Conservation (phyloP, 2,113 vertebrate genomes). For the Stomatorhinus ivindoensis region DNA sequence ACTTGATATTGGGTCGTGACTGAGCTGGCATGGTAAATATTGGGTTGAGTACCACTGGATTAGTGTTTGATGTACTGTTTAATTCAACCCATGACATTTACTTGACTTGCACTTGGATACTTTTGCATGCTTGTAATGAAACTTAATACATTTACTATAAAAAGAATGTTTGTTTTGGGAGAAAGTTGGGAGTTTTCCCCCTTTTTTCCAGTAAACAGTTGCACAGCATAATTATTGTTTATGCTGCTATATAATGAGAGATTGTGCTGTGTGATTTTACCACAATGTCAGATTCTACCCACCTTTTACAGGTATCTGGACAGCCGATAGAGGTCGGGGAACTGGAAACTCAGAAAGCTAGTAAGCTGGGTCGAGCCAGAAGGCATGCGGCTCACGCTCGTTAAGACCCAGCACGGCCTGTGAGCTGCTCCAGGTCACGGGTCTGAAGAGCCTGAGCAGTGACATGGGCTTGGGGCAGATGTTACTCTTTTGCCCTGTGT, state of each 20-base stretch:
- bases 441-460: neutral
- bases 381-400: neutral
- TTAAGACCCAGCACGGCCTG: neutral
- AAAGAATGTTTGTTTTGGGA: neutral
- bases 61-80: neutral
- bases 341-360: neutral
- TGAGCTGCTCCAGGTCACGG: neutral
- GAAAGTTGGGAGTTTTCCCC: neutral
- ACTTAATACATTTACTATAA: neutral
- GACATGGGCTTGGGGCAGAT: neutral
- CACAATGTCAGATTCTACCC: neutral
- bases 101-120: neutral
- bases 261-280: neutral
- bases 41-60: too few relatives aligned
- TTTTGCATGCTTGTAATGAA: neutral
- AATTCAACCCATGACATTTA: neutral
- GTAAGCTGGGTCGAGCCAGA: neutral
- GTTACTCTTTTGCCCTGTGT: neutral
- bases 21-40: too few relatives aligned
- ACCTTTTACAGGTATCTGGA: neutral
- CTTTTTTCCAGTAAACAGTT: neutral
- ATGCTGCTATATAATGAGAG: neutral
- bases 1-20: too few relatives aligned
- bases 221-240: neutral
- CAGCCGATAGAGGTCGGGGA: neutral